Evolutionary conservation across 2,113 vertebrate genomes (phyloP).

Genomic region (Pterocles gutturalis): DNA sequence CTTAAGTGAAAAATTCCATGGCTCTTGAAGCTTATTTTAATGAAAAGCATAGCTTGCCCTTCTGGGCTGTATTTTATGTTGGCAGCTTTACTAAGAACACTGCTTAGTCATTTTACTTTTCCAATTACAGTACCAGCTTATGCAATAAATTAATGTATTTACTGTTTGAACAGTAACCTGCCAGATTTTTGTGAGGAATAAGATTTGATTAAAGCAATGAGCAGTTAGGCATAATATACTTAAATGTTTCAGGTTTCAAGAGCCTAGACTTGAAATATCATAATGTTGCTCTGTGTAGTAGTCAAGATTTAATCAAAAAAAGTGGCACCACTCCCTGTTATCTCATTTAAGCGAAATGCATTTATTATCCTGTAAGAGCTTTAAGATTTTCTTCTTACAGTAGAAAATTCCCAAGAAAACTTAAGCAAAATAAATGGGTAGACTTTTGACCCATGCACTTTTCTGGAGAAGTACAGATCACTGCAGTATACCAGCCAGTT

Average conservation of each 20-base stretch:
- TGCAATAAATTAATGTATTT: slow-evolving; percentile 12
- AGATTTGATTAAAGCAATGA: slow-evolving; percentile 35
- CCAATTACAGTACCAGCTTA: slow-evolving; percentile 14
- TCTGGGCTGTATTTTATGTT: slow-evolving; percentile 3
- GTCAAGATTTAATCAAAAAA: background rate
- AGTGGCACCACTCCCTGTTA: background rate
- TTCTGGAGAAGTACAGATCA: background rate
- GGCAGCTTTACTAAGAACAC: background rate
- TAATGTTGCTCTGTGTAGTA: background rate
- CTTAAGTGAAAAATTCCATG: background rate
- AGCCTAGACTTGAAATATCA: background rate
- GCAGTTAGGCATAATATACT: background rate
- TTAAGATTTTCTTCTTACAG: background rate
- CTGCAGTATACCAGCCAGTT: background rate
- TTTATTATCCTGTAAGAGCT: background rate
- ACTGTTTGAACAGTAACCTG: slow-evolving; percentile 5
- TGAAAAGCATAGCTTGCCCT: background rate
- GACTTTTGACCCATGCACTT: background rate
- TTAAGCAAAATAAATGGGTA: background rate
- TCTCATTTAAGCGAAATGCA: background rate
- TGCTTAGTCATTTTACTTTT: slow-evolving; percentile 53
- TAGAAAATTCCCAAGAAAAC: background rate
- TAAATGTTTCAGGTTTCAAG: background rate
- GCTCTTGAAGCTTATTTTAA: slow-evolving; percentile 1
- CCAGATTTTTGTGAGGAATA: background rate